Evolutionary conservation across 2,888 invertebrate species (phyloP).

Genomic region (Biston betularia): DNA sequence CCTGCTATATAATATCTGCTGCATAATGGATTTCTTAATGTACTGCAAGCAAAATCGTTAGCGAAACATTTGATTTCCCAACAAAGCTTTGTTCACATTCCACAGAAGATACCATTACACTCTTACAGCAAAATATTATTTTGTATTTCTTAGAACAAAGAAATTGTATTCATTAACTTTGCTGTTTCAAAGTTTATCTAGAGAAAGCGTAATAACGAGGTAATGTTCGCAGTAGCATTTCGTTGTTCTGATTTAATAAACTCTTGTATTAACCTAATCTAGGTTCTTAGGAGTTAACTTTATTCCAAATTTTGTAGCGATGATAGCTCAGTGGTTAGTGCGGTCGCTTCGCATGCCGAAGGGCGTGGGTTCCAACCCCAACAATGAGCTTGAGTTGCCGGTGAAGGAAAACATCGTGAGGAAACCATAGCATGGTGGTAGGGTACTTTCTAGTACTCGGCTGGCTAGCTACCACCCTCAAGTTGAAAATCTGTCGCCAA

Average conservation of each 20-base stretch:
- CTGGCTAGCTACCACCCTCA: too few species aligned
- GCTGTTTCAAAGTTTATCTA: constrained; percentile 34
- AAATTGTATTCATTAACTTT: constrained; percentile 38
- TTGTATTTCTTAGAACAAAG: constrained; percentile 34
- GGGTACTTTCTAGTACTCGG: too few species aligned
- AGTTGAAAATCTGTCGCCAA: too few species aligned
- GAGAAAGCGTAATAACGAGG: constrained; percentile 32
- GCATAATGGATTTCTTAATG: constrained; percentile 26
- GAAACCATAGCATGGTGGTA: too few species aligned
- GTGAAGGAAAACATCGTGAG: too few species aligned
- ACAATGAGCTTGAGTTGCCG: too few species aligned
- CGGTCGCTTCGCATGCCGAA: too few species aligned
- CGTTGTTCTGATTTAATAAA: constrained; percentile 34
- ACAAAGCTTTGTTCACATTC: constrained; percentile 44
- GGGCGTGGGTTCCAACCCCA: too few species aligned
- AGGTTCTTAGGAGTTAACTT: constrained; percentile 14
- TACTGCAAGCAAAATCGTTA: constrained; percentile 43
- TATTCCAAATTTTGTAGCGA: constrained; percentile 1
- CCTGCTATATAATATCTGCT: constrained; percentile 8
- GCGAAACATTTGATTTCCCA: constrained; percentile 44
- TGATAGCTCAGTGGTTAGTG: too few species aligned
- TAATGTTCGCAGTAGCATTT: constrained; percentile 32
- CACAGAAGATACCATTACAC: constrained; percentile 30
- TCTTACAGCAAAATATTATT: constrained; percentile 28
- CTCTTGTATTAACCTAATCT: constrained; percentile 21